These are phyloP conservation scores for Corythucha ciliata DNA, from an alignment of 2,888 invertebrate species.

Conservation along the genomic window DNA sequence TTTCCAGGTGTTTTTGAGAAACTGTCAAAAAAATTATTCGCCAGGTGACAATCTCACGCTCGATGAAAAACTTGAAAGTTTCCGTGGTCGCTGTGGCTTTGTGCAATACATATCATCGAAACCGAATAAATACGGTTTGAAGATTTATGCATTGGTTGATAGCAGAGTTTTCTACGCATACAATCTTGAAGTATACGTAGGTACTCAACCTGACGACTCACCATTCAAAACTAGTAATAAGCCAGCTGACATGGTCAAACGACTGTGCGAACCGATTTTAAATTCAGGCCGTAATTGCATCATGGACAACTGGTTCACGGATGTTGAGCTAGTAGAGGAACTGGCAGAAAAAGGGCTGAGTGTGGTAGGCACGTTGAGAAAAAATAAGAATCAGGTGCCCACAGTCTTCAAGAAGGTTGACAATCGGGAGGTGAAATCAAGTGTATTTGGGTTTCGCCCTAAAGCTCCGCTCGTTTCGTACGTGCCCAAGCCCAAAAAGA, in stretches of 20 bases:
- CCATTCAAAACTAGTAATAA: constrained; percentile 12
- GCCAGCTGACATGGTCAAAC: constrained; percentile 36
- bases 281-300: constrained; percentile 37
- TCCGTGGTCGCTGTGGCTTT: constrained; percentile 2
- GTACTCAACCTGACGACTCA: constrained; percentile 16
- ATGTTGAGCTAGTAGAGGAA: constrained; percentile 33
- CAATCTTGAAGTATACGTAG: constrained; percentile 16
- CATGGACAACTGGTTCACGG: constrained; percentile 38
- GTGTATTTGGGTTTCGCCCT: constrained; percentile 26
- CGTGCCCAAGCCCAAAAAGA: constrained; percentile 23
- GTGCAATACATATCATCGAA: constrained; percentile 4
- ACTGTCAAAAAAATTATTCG: constrained; percentile 8
- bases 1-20: neutral
- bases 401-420: constrained; percentile 4
- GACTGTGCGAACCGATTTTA: constrained; percentile 33
- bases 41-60: constrained; percentile 3
- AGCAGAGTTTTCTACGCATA: constrained; percentile 14
- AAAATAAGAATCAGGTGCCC: constrained; percentile 23
- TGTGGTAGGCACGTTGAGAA: constrained; percentile 14
- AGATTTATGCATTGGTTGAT: constrained; percentile 12
- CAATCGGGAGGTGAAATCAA: neutral
- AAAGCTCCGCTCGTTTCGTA: constrained; percentile 25
- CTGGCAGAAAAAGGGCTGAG: constrained; percentile 6
- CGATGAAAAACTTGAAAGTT: constrained; percentile 12
- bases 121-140: constrained; percentile 13